Evolutionary conservation across 2,113 vertebrate genomes (phyloP).

Genomic region (Pangasianodon hypophthalmus): DNA sequence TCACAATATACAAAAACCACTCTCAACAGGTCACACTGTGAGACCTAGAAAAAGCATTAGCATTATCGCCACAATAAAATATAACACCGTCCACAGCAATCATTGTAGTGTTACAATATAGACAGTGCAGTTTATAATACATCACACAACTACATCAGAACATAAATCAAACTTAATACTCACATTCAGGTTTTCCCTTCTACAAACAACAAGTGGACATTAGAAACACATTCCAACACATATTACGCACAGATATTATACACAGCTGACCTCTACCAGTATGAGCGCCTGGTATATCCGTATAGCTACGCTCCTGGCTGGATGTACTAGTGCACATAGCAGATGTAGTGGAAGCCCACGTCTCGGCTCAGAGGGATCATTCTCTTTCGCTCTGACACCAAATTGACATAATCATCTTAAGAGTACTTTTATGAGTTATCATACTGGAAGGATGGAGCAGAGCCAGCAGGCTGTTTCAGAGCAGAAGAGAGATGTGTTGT

Average conservation of each 20-base stretch:
- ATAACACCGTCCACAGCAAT: too few relatives aligned
- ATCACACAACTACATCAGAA: background rate
- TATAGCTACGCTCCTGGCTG: background rate
- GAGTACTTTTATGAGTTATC: slow-evolving; percentile 13
- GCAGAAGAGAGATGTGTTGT: background rate
- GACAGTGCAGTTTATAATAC: background rate
- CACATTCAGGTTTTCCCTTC: background rate
- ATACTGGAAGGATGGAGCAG: background rate
- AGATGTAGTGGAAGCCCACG: background rate
- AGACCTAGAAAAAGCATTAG: too few relatives aligned
- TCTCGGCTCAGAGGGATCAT: background rate
- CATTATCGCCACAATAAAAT: too few relatives aligned
- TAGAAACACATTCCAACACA: background rate
- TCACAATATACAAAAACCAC: too few relatives aligned
- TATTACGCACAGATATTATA: background rate
- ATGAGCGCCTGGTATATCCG: background rate
- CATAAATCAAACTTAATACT: too few relatives aligned
- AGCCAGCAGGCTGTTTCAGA: background rate
- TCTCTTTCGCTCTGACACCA: slow-evolving; percentile 6
- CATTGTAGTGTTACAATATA: too few relatives aligned
- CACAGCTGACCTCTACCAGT: background rate
- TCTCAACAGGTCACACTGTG: too few relatives aligned
- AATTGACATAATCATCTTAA: slow-evolving; percentile 5
- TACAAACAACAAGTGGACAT: background rate
- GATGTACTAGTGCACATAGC: background rate